Percentiles rank a stretch among this genome's conserved stretches.
These are phyloP conservation scores for Cirrhinus molitorella DNA, from an alignment of 2,797 vertebrate species.

Conservation along the genomic window DNA sequence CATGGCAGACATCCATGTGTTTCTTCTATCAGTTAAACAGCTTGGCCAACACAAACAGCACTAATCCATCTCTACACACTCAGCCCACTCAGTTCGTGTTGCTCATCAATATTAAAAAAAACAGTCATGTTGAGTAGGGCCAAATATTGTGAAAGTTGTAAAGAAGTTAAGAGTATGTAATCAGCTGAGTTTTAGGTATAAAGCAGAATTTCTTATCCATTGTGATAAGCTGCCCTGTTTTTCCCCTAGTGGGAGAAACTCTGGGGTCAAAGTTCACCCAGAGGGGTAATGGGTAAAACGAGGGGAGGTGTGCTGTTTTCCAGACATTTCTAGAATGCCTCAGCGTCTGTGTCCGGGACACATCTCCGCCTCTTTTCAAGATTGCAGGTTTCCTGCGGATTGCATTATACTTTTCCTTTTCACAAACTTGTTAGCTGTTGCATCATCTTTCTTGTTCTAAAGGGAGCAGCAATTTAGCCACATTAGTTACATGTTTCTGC, in stretches of 20 bases:
- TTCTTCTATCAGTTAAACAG: background rate
- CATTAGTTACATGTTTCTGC: background rate
- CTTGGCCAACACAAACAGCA: background rate
- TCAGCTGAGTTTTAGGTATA: background rate
- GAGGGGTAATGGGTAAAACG: background rate
- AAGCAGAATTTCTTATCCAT: conserved; percentile 31
- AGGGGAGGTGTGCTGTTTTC: background rate
- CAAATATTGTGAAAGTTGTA: background rate
- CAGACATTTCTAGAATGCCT: conserved; percentile 49
- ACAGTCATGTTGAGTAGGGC: background rate
- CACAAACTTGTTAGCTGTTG: background rate
- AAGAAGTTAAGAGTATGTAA: background rate
- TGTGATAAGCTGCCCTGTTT: conserved; percentile 40
- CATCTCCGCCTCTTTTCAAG: background rate
- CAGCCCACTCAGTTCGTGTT: background rate
- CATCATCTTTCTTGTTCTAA: background rate
- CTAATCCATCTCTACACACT: background rate
- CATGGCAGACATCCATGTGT: background rate
- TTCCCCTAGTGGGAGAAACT: background rate
- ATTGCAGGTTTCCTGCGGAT: background rate
- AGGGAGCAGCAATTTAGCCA: background rate
- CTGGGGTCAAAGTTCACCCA: conserved; percentile 32
- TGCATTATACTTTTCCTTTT: conserved; percentile 5
- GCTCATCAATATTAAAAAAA: too few species aligned
- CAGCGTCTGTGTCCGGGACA: conserved; percentile 30